A percentile compares a stretch with the other conserved stretches of the same genome.
phyloP scores from a whole-genome alignment of 2,797 vertebrate species.

The Discoglossus pictus region DNA sequence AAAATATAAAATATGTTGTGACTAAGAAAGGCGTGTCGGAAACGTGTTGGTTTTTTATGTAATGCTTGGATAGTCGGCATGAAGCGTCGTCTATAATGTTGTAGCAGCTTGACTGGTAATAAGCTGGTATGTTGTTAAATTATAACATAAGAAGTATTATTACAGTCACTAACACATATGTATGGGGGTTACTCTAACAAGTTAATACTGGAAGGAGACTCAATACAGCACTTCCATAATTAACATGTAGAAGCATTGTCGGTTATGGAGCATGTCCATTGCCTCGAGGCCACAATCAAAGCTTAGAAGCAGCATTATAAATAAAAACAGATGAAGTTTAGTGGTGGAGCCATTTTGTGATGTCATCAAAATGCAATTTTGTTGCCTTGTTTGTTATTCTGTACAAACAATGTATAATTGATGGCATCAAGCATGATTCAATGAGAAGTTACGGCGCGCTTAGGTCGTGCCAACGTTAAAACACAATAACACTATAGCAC shows the following conservation, averaged over 20 bases:
- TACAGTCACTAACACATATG: slow-evolving; percentile 76
- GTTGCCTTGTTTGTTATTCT: no score
- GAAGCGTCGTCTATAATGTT: slow-evolving; percentile 57
- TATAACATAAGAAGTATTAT: slow-evolving; percentile 65
- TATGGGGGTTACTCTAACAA: slow-evolving; percentile 71
- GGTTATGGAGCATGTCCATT: not conserved
- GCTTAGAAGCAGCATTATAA: no score
- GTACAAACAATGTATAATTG: no score
- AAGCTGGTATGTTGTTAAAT: slow-evolving; percentile 62
- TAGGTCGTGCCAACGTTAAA: no score
- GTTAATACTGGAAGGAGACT: slow-evolving; percentile 76
- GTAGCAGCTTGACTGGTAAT: slow-evolving; percentile 67
- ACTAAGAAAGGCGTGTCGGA: slow-evolving; percentile 73
- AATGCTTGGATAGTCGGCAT: slow-evolving; percentile 46
- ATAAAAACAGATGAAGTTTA: no score
- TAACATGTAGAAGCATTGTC: no score
- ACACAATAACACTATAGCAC: no score
- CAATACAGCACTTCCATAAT: slow-evolving; percentile 63
- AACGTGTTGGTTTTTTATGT: slow-evolving; percentile 16
- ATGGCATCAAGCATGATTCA: no score
- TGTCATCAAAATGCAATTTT: no score
- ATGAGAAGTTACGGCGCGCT: no score
- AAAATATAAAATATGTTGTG: slow-evolving; percentile 98
- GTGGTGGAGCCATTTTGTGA: no score
- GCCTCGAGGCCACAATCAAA: no score